These are phyloP conservation scores for Drosophila nannoptera DNA, from an alignment of 1,140 invertebrate species.

Conservation along the genomic window DNA sequence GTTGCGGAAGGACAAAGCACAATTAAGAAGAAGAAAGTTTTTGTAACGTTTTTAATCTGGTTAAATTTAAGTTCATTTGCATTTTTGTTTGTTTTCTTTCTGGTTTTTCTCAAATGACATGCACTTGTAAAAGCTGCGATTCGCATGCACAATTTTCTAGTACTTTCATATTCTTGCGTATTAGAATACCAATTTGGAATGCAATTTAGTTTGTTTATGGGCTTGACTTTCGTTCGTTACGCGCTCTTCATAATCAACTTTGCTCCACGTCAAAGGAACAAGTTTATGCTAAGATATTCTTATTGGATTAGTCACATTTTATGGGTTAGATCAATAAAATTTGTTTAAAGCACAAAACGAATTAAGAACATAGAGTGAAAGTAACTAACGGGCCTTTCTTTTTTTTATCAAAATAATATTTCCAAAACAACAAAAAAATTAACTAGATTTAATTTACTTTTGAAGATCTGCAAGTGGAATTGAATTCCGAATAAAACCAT, in stretches of 20 bases:
- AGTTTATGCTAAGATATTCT: conserved; percentile 49
- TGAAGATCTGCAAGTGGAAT: not conserved
- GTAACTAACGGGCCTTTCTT: not conserved
- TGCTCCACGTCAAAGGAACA: conserved; percentile 64
- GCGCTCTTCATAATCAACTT: conserved; percentile 65
- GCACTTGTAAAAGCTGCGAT: conserved; percentile 40
- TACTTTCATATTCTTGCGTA: conserved; percentile 25
- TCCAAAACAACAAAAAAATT: not conserved
- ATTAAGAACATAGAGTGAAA: conserved; percentile 15
- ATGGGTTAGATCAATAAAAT: conserved; percentile 27
- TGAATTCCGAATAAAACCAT: not conserved
- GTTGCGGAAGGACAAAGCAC: conserved; percentile 80
- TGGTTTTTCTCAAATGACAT: conserved; percentile 23
- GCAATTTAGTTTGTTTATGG: conserved; percentile 10
- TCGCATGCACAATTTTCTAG: conserved; percentile 45
- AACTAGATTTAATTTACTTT: not conserved
- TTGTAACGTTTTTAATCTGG: conserved; percentile 51
- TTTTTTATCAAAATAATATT: not conserved
- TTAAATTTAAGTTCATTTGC: conserved; percentile 23
- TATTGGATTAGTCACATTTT: conserved; percentile 61
- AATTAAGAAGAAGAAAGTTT: conserved; percentile 78
- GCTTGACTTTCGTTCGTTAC: conserved; percentile 27
- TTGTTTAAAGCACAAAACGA: conserved; percentile 16
- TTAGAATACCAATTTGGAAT: conserved; percentile 38
- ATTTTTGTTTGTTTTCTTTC: not conserved